Base-by-base conservation (phyloP, 2,113 vertebrate genomes). In the Brienomyrus brachyistius region DNA sequence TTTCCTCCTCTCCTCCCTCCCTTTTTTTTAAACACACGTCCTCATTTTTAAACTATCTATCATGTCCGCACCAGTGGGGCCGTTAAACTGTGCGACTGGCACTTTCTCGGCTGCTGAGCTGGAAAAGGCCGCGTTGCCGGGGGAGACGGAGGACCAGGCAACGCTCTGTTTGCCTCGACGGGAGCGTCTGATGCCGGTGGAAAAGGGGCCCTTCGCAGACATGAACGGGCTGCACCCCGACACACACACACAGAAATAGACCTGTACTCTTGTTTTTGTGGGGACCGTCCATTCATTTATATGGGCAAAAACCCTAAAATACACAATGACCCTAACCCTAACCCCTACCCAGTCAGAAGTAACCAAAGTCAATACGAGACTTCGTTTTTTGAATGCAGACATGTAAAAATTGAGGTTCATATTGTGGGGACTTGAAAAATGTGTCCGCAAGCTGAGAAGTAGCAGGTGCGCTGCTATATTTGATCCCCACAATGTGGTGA, bases 1-100 rank as follows among this genome's bases (percentile, higher is more conserved):
- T 40, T 87, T 90, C 90, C 87, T 45, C 1, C 86, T 90, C 90
- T 89, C 87, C 43, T 48, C 45, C 86, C 88, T 89, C 89, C 51
- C 56, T 94, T 92, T 94, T 95, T 94, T 95, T 94, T 94, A 95
- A 96, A 96, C 95, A 94, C 93, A 94, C 94, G 94, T 96, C 95
- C 95, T 96, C 94, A 94, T 96, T 96, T 96, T 95, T 95, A 95
- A 95, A 95, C 96, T 96, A 96, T 96, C 96, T 96, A 96, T 96
- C 96, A 96, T 96, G 94, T 94, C 94, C 92, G 95, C 94, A 92
- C 95, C 95, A 95, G 94, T 95, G 96, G 95, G 96, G 95, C 95
- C 94, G 94, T 95, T 96, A 96, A 96, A 96, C 95, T 96, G 96
- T 96, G 94, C 94, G 95, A 96, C 96, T 95, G 96, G 96, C 96